phyloP scores from a whole-genome alignment of 1,140 invertebrate species.

The roundworm (Caenorhabditis elegans) region WBcel235 BX284606.5:505501-506000 shows the following conservation, averaged over 20 bases:
- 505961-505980: no score
- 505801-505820: not conserved
- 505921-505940: no score
- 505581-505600: not conserved
- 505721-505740: constrained; percentile 30
- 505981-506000: not conserved
- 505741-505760: constrained; percentile 6
- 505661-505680: not conserved
- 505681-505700: no score
- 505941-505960: no score
- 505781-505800: constrained; percentile 4
- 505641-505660: no score
- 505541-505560: constrained; percentile 17
- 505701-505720: not conserved
- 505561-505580: not conserved
- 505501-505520: constrained; percentile 25
- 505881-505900: not conserved
- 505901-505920: no score
- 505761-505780: no score
- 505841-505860: not conserved
- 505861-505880: not conserved
- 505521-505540: constrained; percentile 14
- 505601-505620: not conserved
- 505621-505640: no score
- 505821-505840: not conserved